Percentiles rank a stretch among this genome's conserved stretches.
Evolutionary conservation across 2,888 invertebrate genomes (phyloP).

Genomic region (Conus canariensis): DNA sequence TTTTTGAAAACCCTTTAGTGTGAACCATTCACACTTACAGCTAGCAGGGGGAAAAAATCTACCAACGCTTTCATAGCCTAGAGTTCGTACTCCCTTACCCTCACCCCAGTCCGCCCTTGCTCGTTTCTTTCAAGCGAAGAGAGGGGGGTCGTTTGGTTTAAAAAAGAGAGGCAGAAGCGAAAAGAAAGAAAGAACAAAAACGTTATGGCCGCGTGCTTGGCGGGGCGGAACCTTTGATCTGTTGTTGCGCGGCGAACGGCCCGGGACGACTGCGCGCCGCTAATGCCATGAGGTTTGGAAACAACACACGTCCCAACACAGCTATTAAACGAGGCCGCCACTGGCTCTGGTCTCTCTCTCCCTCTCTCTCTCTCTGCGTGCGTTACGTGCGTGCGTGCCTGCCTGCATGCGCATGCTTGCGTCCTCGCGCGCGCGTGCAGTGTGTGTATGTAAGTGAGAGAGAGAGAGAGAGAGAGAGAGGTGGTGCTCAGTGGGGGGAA

Average conservation of each 20-base stretch:
- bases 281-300: not conserved
- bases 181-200: not conserved
- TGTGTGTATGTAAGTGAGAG: not conserved
- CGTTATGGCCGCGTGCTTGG: not conserved
- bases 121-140: too few relatives aligned
- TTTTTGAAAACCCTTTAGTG: too few relatives aligned
- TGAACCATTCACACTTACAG: too few relatives aligned
- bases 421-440: not conserved
- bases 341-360: not conserved
- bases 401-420: not conserved
- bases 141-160: not conserved
- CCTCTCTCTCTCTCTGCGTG: not conserved
- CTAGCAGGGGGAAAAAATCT: too few relatives aligned
- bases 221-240: conserved; percentile 11
- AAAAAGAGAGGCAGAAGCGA: not conserved
- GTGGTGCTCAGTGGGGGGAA: too few relatives aligned
- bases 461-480: too few relatives aligned
- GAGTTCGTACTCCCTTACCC: too few relatives aligned
- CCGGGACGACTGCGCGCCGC: not conserved
- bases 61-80: too few relatives aligned
- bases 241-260: not conserved
- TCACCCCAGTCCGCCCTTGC: too few relatives aligned
- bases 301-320: conserved; percentile 8
- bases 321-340: not conserved
- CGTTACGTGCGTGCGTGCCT: not conserved